Conservation (phyloP, 2,113 vertebrate genomes). For the Cebus imitator region DNA sequence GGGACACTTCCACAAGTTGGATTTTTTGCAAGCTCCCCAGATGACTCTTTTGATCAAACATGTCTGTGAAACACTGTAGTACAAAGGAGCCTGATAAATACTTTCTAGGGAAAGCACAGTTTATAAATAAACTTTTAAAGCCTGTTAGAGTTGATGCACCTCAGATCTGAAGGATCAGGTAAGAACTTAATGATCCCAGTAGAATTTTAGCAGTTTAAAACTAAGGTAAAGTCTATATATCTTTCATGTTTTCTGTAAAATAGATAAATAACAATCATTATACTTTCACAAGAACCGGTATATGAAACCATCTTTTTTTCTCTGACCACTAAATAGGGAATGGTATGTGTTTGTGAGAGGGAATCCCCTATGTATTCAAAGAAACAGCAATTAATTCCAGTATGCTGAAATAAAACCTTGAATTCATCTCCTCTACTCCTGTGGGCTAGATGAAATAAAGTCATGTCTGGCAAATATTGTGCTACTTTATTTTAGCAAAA, state of each 20-base stretch:
- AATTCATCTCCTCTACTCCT: not conserved
- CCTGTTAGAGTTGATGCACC: not conserved
- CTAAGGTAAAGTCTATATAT: not conserved
- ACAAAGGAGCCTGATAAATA: not conserved
- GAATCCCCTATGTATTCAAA: not conserved
- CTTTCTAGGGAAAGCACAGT: not conserved
- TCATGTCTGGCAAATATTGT: not conserved
- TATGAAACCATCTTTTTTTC: not conserved
- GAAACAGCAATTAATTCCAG: not conserved
- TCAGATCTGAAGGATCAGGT: not conserved
- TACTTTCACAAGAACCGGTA: not conserved
- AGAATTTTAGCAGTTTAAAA: constrained; percentile 38
- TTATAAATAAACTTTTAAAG: not conserved
- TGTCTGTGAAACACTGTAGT: not conserved
- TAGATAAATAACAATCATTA: not conserved
- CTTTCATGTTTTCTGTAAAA: not conserved
- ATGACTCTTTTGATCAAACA: not conserved
- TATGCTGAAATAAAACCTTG: not conserved
- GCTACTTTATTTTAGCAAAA: constrained; percentile 20
- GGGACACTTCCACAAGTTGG: not conserved
- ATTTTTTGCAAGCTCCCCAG: not conserved
- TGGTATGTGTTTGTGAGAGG: not conserved
- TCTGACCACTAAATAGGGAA: not conserved
- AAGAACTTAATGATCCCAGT: not conserved
- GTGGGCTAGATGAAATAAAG: not conserved